Percentiles rank a stretch among this genome's conserved stretches.
Evolutionary conservation across 2,797 vertebrate species (phyloP).

Genomic region (Enteromius anoplus): DNA sequence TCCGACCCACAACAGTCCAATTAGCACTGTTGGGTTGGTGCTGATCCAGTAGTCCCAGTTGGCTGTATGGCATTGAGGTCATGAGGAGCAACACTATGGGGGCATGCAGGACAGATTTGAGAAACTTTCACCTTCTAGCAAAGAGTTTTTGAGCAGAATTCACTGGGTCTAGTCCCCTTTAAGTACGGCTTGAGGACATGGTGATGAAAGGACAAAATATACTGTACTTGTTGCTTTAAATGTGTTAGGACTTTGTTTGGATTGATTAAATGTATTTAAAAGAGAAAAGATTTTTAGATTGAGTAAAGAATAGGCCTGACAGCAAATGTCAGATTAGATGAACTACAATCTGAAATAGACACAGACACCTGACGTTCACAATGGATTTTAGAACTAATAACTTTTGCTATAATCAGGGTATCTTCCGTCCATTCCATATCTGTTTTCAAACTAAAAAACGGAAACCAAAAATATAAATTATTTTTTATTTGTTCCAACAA

Average conservation of each 20-base stretch:
- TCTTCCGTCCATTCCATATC: too few species aligned
- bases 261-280: neutral
- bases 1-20: constrained; percentile 42
- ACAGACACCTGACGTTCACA: neutral
- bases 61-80: constrained; percentile 35
- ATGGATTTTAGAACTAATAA: neutral
- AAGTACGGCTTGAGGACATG: neutral
- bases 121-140: constrained; percentile 17
- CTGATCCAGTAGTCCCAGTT: constrained; percentile 40
- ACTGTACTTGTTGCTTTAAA: neutral
- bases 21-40: constrained; percentile 41
- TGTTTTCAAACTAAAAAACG: too few species aligned
- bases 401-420: neutral
- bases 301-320: neutral
- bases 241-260: neutral
- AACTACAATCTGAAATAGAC: neutral
- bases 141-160: neutral
- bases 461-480: too few species aligned
- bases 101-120: constrained; percentile 5
- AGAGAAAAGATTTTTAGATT: neutral
- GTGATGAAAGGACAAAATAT: neutral
- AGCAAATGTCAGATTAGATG: neutral
- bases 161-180: neutral
- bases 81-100: constrained; percentile 10
- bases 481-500: too few species aligned